These are phyloP conservation scores for Gasterosteus nipponicus DNA, from an alignment of 2,113 vertebrate genomes.

Conservation along the genomic window DNA sequence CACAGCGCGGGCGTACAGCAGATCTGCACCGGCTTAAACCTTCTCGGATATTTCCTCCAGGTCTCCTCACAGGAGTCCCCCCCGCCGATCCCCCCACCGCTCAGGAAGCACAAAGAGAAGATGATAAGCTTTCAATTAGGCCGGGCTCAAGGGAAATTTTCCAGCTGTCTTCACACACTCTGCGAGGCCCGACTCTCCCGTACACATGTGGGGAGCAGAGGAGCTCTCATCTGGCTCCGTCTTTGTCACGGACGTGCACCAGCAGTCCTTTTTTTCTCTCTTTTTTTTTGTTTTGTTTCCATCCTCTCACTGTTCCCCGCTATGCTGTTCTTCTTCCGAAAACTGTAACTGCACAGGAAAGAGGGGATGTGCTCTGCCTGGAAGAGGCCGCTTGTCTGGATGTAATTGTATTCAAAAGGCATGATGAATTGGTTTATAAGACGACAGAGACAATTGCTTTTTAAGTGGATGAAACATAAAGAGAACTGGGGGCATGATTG, in stretches of 20 bases:
- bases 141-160: constrained; percentile 76
- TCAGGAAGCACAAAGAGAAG: constrained; percentile 76
- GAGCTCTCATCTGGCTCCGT: constrained; percentile 63
- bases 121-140: constrained; percentile 83
- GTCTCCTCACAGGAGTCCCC: constrained; percentile 56
- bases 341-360: constrained; percentile 58
- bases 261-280: constrained; percentile 41
- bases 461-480: constrained; percentile 47
- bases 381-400: constrained; percentile 58
- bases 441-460: constrained; percentile 40
- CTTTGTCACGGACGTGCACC: constrained; percentile 59
- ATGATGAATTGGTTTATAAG: constrained; percentile 53
- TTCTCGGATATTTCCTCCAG: constrained; percentile 50
- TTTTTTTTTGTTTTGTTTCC: not conserved
- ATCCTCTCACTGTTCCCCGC: constrained; percentile 38
- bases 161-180: constrained; percentile 78
- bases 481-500: constrained; percentile 13
- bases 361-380: constrained; percentile 23
- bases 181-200: constrained; percentile 60
- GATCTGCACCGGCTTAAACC: constrained; percentile 49
- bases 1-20: constrained; percentile 55
- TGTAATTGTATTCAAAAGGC: constrained; percentile 49
- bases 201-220: constrained; percentile 79
- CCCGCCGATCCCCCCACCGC: constrained; percentile 37
- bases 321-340: constrained; percentile 47